Percentiles rank a stretch among this genome's conserved stretches.
Evolutionary conservation across 2,113 vertebrate species (phyloP).

Genomic region (Cyanistes caeruleus): DNA sequence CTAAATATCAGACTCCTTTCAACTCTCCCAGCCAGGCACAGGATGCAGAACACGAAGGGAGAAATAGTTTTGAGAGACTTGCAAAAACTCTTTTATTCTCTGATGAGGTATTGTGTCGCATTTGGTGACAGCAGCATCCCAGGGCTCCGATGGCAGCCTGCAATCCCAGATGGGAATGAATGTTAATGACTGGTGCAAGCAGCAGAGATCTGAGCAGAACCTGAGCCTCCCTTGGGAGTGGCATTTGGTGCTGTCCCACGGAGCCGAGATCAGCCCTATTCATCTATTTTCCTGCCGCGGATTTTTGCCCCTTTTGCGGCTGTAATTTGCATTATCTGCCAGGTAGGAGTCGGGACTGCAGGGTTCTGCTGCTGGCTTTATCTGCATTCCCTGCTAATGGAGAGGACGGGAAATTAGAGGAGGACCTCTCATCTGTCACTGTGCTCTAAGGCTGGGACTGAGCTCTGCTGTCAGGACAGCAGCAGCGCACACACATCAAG

Average conservation of each 20-base stretch:
- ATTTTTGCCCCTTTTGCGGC: background rate
- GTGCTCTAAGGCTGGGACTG: background rate
- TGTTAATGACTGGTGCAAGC: background rate
- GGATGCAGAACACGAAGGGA: background rate
- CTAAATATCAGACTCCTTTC: background rate
- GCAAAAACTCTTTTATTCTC: background rate
- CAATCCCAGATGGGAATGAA: background rate
- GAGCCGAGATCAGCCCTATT: background rate
- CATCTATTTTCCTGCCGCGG: background rate
- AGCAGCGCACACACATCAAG: constrained; percentile 5
- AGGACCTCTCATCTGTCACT: background rate
- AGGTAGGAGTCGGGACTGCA: background rate
- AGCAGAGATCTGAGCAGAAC: background rate
- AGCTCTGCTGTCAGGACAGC: background rate
- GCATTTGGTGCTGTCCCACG: background rate
- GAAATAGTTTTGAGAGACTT: background rate
- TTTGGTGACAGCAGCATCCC: background rate
- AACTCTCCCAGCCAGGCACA: background rate
- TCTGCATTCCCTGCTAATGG: background rate
- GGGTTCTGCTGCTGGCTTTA: background rate
- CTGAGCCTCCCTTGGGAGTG: background rate
- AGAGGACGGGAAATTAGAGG: background rate
- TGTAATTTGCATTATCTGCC: background rate
- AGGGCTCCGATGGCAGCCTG: background rate
- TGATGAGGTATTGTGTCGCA: background rate